These are phyloP conservation scores for Augiades crinisus DNA, from an alignment of 2,888 invertebrate species.

Conservation along the genomic window DNA sequence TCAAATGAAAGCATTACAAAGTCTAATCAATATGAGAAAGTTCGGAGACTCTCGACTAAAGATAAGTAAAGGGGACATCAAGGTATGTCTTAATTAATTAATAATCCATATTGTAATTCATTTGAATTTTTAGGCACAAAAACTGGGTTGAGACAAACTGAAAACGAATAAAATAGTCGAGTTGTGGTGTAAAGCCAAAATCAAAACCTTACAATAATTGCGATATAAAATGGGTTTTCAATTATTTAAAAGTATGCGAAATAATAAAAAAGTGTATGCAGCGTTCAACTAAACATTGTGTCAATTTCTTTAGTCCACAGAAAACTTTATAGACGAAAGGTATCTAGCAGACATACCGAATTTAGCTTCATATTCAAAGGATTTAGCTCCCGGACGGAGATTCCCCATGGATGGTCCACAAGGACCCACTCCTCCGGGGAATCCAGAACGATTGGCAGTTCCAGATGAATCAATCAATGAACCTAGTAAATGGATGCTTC, in stretches of 20 bases:
- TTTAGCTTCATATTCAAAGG: neutral
- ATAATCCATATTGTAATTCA: too few relatives aligned
- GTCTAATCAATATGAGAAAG: slow-evolving; percentile 47
- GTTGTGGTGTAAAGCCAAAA: too few relatives aligned
- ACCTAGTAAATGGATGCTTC: slow-evolving; percentile 23
- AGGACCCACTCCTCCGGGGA: neutral
- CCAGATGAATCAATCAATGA: slow-evolving; percentile 30
- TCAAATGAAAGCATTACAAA: slow-evolving; percentile 53
- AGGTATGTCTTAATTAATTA: too few relatives aligned
- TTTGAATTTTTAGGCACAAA: too few relatives aligned
- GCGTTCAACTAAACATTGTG: too few relatives aligned
- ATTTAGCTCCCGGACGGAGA: neutral
- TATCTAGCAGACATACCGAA: slow-evolving; percentile 28
- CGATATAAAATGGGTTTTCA: too few relatives aligned
- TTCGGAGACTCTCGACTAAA: slow-evolving; percentile 30
- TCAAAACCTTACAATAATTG: too few relatives aligned
- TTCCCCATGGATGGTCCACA: neutral
- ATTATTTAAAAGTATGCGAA: too few relatives aligned
- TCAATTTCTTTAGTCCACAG: neutral
- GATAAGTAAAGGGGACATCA: neutral
- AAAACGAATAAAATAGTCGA: too few relatives aligned
- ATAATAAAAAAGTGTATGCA: too few relatives aligned
- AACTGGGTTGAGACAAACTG: too few relatives aligned
- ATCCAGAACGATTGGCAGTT: slow-evolving; percentile 30
- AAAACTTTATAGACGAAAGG: slow-evolving; percentile 24